A percentile compares a stretch with the other conserved stretches of the same genome.
Evolutionary conservation across 2,113 vertebrate species (phyloP).

Genomic region (Fregata magnificens): DNA sequence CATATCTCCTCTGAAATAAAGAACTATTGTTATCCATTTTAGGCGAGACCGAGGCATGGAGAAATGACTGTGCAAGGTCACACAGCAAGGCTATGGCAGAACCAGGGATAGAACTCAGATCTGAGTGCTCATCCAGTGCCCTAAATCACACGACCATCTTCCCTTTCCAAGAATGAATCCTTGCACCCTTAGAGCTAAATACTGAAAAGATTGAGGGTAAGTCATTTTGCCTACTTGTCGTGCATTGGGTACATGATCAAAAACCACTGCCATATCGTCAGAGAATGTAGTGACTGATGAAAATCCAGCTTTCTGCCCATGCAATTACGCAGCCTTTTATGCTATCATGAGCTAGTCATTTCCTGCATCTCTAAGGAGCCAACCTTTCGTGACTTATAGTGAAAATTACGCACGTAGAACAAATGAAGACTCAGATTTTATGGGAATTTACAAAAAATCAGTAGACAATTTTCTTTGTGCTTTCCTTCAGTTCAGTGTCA

Average conservation of each 20-base stretch:
- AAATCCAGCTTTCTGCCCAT: not conserved
- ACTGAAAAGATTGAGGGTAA: slow-evolving; percentile 51
- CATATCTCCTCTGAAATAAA: slow-evolving; percentile 50
- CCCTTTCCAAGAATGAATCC: slow-evolving; percentile 56
- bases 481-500: not conserved
- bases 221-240: slow-evolving; percentile 47
- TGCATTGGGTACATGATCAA: not conserved
- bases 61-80: slow-evolving; percentile 63
- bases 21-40: slow-evolving; percentile 63
- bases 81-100: slow-evolving; percentile 58
- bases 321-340: not conserved
- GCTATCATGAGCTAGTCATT: not conserved
- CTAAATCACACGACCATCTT: slow-evolving; percentile 61
- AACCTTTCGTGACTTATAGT: not conserved
- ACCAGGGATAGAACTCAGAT: slow-evolving; percentile 54
- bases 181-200: slow-evolving; percentile 52
- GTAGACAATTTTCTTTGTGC: not conserved
- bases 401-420: not conserved
- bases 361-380: slow-evolving; percentile 14
- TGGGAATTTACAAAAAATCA: slow-evolving; percentile 4
- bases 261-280: not conserved
- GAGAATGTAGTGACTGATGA: not conserved
- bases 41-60: slow-evolving; percentile 50
- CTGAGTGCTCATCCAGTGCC: slow-evolving; percentile 64
- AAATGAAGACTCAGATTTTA: not conserved